phyloP scores from a whole-genome alignment of 2,113 vertebrate species.

The Saimiri boliviensis region DNA sequence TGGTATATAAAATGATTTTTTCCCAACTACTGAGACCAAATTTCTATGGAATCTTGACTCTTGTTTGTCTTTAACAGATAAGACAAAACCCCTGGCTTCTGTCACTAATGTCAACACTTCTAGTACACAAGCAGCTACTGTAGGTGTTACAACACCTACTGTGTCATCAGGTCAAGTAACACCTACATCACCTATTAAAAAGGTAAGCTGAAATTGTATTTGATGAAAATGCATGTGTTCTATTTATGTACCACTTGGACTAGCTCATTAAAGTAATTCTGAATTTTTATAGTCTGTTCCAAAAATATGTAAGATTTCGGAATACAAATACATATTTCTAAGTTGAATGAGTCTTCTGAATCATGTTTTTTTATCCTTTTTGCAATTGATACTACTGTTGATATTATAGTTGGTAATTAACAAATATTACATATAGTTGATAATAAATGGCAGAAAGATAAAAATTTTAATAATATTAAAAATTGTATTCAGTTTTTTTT shows the following conservation, averaged over 20 bases:
- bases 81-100: slow-evolving; percentile 89
- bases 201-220: slow-evolving; percentile 86
- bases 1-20: slow-evolving; percentile 14
- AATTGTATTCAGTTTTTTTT: slow-evolving; percentile 2
- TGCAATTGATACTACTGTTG: background rate
- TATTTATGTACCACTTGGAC: slow-evolving; percentile 24
- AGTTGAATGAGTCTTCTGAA: background rate
- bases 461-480: background rate
- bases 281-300: background rate
- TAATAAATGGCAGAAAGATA: background rate
- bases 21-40: background rate
- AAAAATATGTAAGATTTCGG: slow-evolving; percentile 22
- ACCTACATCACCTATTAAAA: slow-evolving; percentile 95
- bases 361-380: background rate
- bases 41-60: background rate
- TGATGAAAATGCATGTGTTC: background rate
- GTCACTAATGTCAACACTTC: slow-evolving; percentile 88
- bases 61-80: slow-evolving; percentile 86
- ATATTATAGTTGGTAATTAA: background rate
- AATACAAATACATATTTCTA: slow-evolving; percentile 11
- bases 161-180: slow-evolving; percentile 91
- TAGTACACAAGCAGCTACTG: slow-evolving; percentile 81
- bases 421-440: background rate
- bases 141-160: slow-evolving; percentile 87
- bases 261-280: slow-evolving; percentile 5